phyloP scores from a whole-genome alignment of 1,140 invertebrate species.

The Mizuhopecten yessoensis region DNA sequence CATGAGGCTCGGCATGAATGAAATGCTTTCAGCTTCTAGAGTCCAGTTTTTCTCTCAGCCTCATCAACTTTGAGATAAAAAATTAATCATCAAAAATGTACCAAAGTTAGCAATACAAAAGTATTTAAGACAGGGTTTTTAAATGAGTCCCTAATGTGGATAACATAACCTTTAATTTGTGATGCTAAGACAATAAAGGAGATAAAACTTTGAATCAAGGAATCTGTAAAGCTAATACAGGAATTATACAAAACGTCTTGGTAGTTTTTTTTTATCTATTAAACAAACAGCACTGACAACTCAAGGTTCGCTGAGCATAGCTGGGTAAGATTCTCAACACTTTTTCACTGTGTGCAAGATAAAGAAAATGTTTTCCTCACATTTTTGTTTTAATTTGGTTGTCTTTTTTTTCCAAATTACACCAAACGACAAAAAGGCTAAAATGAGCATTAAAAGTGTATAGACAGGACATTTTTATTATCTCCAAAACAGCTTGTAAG shows the following conservation, averaged over 20 bases:
- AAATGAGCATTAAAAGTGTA: neutral
- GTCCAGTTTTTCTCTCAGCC: neutral
- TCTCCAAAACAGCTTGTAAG: slow-evolving; percentile 4
- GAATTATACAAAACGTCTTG: neutral
- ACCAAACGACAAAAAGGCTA: neutral
- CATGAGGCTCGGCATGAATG: neutral
- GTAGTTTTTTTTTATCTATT: neutral
- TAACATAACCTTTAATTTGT: neutral
- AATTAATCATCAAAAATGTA: neutral
- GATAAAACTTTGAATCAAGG: neutral
- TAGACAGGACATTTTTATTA: neutral
- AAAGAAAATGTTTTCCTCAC: neutral
- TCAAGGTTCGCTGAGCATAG: neutral
- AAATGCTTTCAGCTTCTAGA: neutral
- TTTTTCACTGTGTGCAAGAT: neutral
- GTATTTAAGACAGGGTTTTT: neutral
- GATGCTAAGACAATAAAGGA: neutral
- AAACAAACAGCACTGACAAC: neutral
- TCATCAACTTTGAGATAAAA: neutral
- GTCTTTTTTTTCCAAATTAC: neutral
- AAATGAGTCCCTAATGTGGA: neutral
- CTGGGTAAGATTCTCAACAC: neutral
- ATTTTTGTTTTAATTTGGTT: neutral
- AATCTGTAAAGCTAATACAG: neutral
- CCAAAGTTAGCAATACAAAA: neutral